Evolutionary conservation across 2,113 vertebrate species (phyloP).

Genomic region (Protobothrops mucrosquamatus): DNA sequence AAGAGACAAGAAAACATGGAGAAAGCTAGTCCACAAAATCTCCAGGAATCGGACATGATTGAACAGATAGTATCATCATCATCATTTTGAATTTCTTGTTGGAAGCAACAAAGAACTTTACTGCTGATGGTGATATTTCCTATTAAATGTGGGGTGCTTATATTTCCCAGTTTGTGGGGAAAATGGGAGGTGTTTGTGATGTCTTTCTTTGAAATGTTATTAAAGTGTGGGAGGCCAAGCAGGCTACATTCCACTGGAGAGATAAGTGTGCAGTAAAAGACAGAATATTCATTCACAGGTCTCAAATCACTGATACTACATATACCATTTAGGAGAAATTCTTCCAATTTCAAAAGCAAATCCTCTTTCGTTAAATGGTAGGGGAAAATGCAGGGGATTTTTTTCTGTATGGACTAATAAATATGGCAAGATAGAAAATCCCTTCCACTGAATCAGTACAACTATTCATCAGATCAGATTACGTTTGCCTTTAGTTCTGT

Average conservation of each 20-base stretch:
- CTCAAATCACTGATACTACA: background rate
- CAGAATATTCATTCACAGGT: background rate
- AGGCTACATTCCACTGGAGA: background rate
- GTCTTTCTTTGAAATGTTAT: background rate
- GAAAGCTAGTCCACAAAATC: background rate
- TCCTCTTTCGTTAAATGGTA: background rate
- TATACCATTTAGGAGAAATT: background rate
- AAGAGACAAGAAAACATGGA: background rate
- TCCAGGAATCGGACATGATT: background rate
- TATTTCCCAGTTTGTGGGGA: background rate
- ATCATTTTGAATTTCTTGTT: no score
- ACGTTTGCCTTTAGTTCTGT: constrained; percentile 27
- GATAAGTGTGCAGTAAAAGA: background rate
- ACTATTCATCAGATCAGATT: background rate
- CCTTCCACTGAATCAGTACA: background rate
- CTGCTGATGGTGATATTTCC: background rate
- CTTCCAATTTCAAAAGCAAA: background rate
- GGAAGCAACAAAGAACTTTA: no score
- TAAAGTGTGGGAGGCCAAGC: background rate
- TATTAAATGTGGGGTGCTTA: background rate
- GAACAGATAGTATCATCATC: background rate
- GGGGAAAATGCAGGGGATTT: background rate
- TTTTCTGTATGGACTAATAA: background rate
- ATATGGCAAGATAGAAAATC: background rate
- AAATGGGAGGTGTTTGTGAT: background rate